phyloP scores from a whole-genome alignment of 2,888 invertebrate species.

The Belgica antarctica region DNA sequence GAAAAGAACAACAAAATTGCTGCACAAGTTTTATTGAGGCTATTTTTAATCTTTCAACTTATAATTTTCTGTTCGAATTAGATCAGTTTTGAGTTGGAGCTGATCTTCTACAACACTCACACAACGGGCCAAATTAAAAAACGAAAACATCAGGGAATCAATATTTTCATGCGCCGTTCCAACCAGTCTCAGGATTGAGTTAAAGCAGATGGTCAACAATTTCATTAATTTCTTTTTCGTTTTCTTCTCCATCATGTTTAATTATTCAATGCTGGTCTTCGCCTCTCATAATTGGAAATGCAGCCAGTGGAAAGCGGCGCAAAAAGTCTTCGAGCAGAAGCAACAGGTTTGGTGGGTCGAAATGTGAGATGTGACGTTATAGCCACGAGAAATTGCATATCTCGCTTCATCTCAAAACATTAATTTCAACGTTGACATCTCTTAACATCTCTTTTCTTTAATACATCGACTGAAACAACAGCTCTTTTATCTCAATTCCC shows the following conservation, averaged over 20 bases:
- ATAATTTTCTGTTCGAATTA: too few relatives aligned
- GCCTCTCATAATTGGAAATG: background rate
- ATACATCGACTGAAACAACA: conserved; percentile 24
- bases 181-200: too few relatives aligned
- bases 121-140: too few relatives aligned
- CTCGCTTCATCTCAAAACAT: conserved; percentile 4
- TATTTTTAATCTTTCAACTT: too few relatives aligned
- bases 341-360: conserved; percentile 29
- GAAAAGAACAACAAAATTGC: background rate
- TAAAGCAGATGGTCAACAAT: conserved; percentile 17
- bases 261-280: background rate
- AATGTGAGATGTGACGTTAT: background rate
- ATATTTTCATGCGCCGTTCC: too few relatives aligned
- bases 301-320: too few relatives aligned
- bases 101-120: too few relatives aligned
- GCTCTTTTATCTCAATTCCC: conserved; percentile 23
- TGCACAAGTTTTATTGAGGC: too few relatives aligned
- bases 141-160: too few relatives aligned
- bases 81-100: too few relatives aligned
- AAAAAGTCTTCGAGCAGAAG: background rate
- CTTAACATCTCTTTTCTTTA: conserved; percentile 20
- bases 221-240: background rate
- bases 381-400: background rate
- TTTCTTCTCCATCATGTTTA: background rate
- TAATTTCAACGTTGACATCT: conserved; percentile 21